Evolutionary conservation across 2,888 invertebrate species (phyloP), one percentile per base, ranked within the genome.

Genomic region (Latrodectus elegans): DNA sequence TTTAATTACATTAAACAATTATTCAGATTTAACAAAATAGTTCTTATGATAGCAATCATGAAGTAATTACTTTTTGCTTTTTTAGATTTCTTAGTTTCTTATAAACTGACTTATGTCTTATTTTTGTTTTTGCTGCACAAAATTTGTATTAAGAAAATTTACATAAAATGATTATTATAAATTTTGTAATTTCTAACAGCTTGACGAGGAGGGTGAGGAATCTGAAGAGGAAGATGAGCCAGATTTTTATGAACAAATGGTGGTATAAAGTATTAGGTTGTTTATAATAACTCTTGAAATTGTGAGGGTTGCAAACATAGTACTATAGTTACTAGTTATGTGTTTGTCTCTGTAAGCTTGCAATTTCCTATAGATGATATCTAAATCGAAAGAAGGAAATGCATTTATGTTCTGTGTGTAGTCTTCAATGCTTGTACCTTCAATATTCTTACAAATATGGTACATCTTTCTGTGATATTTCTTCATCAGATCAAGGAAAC

Each of bases 241-340:
- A 11, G 98, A 98, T 93, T 98, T 98, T 94, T 98, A 98, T 92
- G 96, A 96, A 91, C 96, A 97, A 93, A 97, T 97, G 88, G 96
- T 89, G 60, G 81, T 87, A 8, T 89, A 85, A 73, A 71, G n/a
- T 38, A 17, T 71, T 52, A 22, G 52, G 26, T 15, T 64, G 22
- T 75, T 75, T 75, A 75, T n/a, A 60, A 75, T 14, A 4, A 38
- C 14, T 75, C 12, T 65, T 49, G 60, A 60, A 60, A 60, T 9
- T 60, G 1, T 38, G 38, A 38, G 60, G 60, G 6, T 11, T 60
- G 60, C n/a, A 6, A n/a, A 15, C 12, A 11, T 60, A 60, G 60
- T 60, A 60, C 4, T 60, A 6, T 60, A 60, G 60, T n/a, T 60
- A n/a, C 60, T 60, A 60, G n/a, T n/a, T 60, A 15, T 60, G 60